Evolutionary conservation across 1,140 invertebrate genomes (phyloP), one percentile per base, ranked within the genome.

Genomic region (Heterodera carotae): DNA sequence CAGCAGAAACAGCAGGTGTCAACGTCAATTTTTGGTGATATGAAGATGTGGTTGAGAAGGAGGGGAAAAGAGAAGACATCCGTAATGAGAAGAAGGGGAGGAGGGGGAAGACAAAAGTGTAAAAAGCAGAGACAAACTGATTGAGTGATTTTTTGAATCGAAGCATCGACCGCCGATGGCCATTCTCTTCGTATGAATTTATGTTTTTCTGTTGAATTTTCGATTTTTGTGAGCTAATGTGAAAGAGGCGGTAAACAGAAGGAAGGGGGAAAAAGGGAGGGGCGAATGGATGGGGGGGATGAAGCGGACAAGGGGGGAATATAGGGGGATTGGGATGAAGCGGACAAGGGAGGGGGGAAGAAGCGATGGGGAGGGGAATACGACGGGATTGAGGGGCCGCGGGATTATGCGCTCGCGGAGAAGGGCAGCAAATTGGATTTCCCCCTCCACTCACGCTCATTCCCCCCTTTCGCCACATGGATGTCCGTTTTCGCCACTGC

Each of bases 401-500:
- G 48, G 18, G 48, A 53, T 53, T 53, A 53, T 53, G 48, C 48
- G 48, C 48, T 22, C 1, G 48, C 48, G 5, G 62, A 66, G 62
- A 66, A 34, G 25, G 62, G 27, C 62, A 66, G 27, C 62, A 66
- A 66, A 66, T 66, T 66, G 62, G 62, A 66, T 66, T 66, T 18
- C 27, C 27, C 7, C 62, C 27, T 5, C 62, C 27, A n/a, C 18
- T 27, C 27, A 12, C 48, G 48, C 48, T 12, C 48, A 22, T 53
- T 22, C 48, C 48, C 10, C 48, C 18, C 48, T 53, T 53, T 53
- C 48, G 10, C 18, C 48, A 18, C 48, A 53, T 53, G 48, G 62
- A 66, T 66, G 62, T n/a, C 62, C 62, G 62, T 66, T 66, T 66
- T 66, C 33, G 25, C 48, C 48, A 43, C 48, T 53, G 62, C 62